Conservation (phyloP, 2,113 vertebrate genomes). For the Archocentrus centrarchus region DNA sequence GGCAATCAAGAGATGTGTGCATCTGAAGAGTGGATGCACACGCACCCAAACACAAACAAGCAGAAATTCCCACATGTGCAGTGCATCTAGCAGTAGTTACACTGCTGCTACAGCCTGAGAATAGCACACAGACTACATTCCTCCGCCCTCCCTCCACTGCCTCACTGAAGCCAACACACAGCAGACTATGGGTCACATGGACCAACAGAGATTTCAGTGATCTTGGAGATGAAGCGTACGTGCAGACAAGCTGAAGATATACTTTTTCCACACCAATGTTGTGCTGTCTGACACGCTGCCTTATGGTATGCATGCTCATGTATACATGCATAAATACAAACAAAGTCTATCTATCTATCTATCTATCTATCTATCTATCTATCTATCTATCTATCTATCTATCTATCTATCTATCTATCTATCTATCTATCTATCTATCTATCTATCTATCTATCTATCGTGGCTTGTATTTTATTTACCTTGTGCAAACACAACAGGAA, state of each 20-base stretch:
- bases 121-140: conserved; percentile 77
- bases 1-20: conserved; percentile 61
- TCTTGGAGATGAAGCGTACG: conserved; percentile 58
- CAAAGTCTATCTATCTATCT: conserved; percentile 40
- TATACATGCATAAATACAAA: background rate
- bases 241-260: conserved; percentile 1
- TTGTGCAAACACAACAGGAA: conserved; percentile 8
- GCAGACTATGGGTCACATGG: conserved; percentile 76
- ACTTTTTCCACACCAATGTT: background rate
- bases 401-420: conserved; percentile 47
- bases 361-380: conserved; percentile 51
- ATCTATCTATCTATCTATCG: conserved; percentile 34
- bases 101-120: conserved; percentile 70
- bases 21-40: conserved; percentile 37
- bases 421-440: conserved; percentile 51
- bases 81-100: conserved; percentile 47
- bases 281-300: background rate
- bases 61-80: background rate
- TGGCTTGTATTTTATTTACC: background rate
- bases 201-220: conserved; percentile 64
- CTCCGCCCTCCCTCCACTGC: conserved; percentile 66
- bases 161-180: conserved; percentile 61
- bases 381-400: conserved; percentile 38
- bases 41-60: conserved; percentile 5
- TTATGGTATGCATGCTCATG: background rate